Conservation (phyloP, 2,888 invertebrate genomes). For the Xestia ashworthii region DNA sequence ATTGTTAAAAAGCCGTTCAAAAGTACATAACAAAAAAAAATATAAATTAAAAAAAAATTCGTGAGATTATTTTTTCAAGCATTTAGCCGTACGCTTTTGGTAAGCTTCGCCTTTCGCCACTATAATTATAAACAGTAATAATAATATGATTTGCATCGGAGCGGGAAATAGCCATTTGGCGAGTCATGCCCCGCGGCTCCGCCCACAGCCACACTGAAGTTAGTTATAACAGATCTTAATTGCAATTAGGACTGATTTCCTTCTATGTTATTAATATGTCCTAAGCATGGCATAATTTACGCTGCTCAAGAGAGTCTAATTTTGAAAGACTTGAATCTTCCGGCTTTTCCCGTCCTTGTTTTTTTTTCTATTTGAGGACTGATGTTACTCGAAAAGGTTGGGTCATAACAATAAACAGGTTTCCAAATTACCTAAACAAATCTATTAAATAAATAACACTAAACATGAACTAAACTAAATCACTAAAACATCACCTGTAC, state of each 20-base stretch:
- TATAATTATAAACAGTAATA: slow-evolving; percentile 16
- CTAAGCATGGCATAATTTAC: background rate
- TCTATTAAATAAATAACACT: slow-evolving; percentile 20
- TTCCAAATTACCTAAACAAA: background rate
- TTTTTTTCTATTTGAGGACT: background rate
- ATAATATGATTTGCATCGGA: background rate
- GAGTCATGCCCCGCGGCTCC: background rate
- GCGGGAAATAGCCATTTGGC: background rate
- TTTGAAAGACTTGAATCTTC: background rate
- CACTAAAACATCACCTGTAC: slow-evolving; percentile 42
- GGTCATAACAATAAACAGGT: background rate
- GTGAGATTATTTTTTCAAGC: background rate
- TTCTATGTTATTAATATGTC: background rate
- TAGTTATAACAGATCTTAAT: background rate
- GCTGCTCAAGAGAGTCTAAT: background rate
- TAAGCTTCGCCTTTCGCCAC: background rate
- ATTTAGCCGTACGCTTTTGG: background rate
- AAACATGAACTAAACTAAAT: slow-evolving; percentile 26
- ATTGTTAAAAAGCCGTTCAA: slow-evolving; percentile 1
- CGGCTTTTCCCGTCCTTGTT: background rate
- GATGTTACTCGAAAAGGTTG: background rate
- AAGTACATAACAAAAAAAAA: background rate
- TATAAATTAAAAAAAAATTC: too few species aligned
- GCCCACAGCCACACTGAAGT: background rate
- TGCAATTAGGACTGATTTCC: background rate